Base-by-base conservation (phyloP, 2,888 invertebrate species). In the Rhaphigaster nebulosa region DNA sequence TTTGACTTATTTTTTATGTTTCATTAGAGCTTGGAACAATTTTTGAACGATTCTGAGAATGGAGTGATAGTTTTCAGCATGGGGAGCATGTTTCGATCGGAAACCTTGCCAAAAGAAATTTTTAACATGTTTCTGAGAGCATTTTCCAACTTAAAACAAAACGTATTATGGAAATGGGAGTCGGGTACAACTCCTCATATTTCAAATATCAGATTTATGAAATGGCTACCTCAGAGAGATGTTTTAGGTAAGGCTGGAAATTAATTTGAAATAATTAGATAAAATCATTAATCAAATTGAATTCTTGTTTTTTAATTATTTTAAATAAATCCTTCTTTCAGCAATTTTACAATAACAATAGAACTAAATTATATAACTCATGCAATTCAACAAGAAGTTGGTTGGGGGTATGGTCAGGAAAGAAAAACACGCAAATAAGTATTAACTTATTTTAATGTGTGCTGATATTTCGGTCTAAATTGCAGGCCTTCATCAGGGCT, bases 1-100 rank as follows among this genome's bases (percentile, higher is more conserved):
- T 41, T 84, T n/a, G 38, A 45, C 50, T 84, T 84, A 26, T 84
- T 41, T 45, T 50, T 41, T 89, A 54, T 89, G 34, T 89, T 89
- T 65, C 41, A 89, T 20, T 88, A 92, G 93, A 92, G 91, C 91
- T 92, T 90, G 91, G 92, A 87, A 91, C 92, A 90, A 91, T 93
- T 92, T 84, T 65, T 92, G 90, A 91, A 91, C 34, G 90, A 90
- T 18, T 91, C 92, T 89, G 92, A 91, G 70, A 54, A 92, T 26
- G 92, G 92, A 65, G 92, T 92, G n/a, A 91, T 92, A 50, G 92
- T 92, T 80, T 92, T 92, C 92, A 92, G 92, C 84, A 91, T 92
- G 87, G 92, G 92, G 1, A 92, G 92, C 29, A 92, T 91, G 91
- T 91, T 92, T 87, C 88, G 88, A n/a, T 20, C 89, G 3, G 91